Evolutionary conservation across 2,888 invertebrate species (phyloP), one percentile per base, ranked within the genome.

Genomic region (Ichneumoninae sp.): DNA sequence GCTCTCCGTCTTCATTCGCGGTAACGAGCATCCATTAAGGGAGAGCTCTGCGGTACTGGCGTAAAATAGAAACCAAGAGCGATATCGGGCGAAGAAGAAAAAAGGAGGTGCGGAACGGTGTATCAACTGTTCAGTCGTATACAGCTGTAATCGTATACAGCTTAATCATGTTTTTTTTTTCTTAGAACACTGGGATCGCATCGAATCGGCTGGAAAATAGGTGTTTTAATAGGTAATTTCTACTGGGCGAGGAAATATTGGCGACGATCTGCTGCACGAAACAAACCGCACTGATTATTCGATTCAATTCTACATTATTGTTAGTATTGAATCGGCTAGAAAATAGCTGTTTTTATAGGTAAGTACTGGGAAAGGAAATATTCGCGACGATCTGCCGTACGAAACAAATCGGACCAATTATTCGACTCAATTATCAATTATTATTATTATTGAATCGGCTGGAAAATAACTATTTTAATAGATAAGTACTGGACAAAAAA

Each of bases 21-120:
- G 60, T 72, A 69, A 80, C 68, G 47, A 84, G 80, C 68, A 44
- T 74, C 80, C 76, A 80, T 84, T 84, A 80, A 60, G 52, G 77
- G 69, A 80, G 68, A 77, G 80, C 72, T 80, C 19, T 80, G 77
- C 57, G 22, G 80, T 70, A 40, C 54, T 75, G 70, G 62, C 62
- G 66, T 62, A 54, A 72, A 44, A 69, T 65, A 72, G 52, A 74
- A 54, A 65, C 54, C 13, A 36, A 26, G 50, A 69, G 40, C 44
- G 16, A 16, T 44, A 13, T 13, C 44, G 44, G 16, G 13, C 44
- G 44, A 54, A 1, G 19, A 54, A 10, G 30, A 60, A 54, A 40
- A 47, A 13, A 22, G 16, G 1, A 19, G 60, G 30, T 62, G 52
- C 36, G 16, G 26, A 75, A 26, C 52, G 52, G 68, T 62, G 33